Base-by-base conservation (phyloP, 2,888 invertebrate genomes). In the Zygaena filipendulae region DNA sequence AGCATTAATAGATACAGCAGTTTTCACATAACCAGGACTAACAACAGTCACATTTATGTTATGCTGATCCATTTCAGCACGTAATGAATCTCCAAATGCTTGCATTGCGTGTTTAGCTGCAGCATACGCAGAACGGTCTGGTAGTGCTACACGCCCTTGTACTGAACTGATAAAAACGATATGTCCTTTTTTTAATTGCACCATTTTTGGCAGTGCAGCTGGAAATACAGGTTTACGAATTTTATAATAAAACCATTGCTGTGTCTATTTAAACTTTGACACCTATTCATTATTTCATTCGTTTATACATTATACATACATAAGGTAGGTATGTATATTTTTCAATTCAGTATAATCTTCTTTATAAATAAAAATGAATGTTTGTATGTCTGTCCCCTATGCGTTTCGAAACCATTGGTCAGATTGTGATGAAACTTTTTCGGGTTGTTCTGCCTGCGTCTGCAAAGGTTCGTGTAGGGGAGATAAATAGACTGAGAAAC, bases 101-200 rank as follows among this genome's bases (percentile, higher is more conserved):
- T 97, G 94, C 30, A 95, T 49, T 1, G 97, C 97, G 81, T 97
- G 96, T 64, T 97, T 97, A 0, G 96, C 92, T 10, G 97, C 95
- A 29, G 90, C 85, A 79, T 97, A 95, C 0, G 93, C 88, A 20
- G 93, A 90, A 31, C 94, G 86, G 40, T 88, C 87, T 3, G 98
- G 97, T 49, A 97, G 83, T 2, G 94, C 90, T 39, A 98, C 86
- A 52, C 91, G 87, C 9, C 97, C 97, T 74, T 98, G 97, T 0
- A 98, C 84, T 43, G 97, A 97, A 67, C 95, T 94, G 11, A 97
- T 82, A 48, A 89, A 91, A 20, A 96, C 89, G 45, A 97, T 86
- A 49, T 91, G 90, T 0, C 97, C 97, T 42, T 77, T 75, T 46
- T 84, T 84, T 26, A 83, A 80, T 48, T 87, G 81, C 6, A 92